Conservation (phyloP, 2,113 vertebrate species). For the Osmerus mordax region DNA sequence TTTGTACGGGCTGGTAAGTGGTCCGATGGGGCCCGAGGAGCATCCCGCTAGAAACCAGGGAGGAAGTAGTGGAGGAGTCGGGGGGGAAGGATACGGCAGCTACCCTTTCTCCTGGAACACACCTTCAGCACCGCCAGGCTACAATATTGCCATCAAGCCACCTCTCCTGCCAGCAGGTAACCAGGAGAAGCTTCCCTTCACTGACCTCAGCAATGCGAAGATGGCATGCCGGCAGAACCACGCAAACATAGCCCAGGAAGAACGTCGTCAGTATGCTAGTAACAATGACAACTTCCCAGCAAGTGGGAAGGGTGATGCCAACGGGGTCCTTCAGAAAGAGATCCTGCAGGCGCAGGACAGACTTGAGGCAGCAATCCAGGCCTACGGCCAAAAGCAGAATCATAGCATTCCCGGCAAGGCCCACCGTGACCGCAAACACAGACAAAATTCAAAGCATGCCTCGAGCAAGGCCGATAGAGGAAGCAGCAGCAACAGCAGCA, state of each 20-base stretch:
- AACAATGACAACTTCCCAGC: constrained; percentile 76
- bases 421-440: constrained; percentile 75
- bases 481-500: constrained; percentile 67
- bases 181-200: constrained; percentile 76
- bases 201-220: constrained; percentile 80
- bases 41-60: constrained; percentile 21
- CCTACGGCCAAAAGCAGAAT: constrained; percentile 63
- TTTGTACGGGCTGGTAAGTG: constrained; percentile 35
- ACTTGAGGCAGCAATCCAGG: constrained; percentile 76
- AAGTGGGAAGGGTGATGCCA: constrained; percentile 57
- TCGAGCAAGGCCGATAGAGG: constrained; percentile 49
- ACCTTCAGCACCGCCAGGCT: constrained; percentile 83
- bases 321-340: constrained; percentile 72
- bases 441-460: constrained; percentile 70
- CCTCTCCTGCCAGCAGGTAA: constrained; percentile 19
- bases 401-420: constrained; percentile 41
- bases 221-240: constrained; percentile 86
- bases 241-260: constrained; percentile 84
- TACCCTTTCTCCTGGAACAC: constrained; percentile 86
- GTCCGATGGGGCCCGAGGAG: not conserved
- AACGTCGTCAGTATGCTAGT: constrained; percentile 75
- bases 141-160: constrained; percentile 84
- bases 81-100: constrained; percentile 69
- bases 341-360: constrained; percentile 77
- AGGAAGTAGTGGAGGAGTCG: constrained; percentile 1